phyloP scores from a whole-genome alignment of 1,140 invertebrate species.

The Lutraria rhynchaena region DNA sequence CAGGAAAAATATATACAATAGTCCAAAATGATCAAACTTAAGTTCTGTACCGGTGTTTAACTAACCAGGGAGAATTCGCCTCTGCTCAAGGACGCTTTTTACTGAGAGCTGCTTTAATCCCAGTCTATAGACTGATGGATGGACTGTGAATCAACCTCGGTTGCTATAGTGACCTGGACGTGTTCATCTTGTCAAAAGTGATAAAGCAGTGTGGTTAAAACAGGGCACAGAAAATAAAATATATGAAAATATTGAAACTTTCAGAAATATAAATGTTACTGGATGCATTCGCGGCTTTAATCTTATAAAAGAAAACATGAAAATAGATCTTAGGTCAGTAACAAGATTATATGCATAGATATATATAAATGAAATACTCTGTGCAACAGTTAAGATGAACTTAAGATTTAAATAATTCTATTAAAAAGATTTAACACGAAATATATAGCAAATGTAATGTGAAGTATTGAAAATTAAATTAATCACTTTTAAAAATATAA shows the following conservation, averaged over 20 bases:
- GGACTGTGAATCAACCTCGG: constrained; percentile 60
- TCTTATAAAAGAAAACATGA: too few relatives aligned
- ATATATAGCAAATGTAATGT: too few relatives aligned
- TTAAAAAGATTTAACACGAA: too few relatives aligned
- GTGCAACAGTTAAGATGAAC: too few relatives aligned
- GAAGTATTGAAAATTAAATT: too few relatives aligned
- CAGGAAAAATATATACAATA: constrained; percentile 17
- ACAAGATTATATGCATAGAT: too few relatives aligned
- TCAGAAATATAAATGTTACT: too few relatives aligned
- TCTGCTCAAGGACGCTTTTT: constrained; percentile 50
- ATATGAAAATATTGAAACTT: constrained; percentile 5
- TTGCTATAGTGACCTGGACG: constrained; percentile 58
- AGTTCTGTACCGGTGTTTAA: constrained; percentile 30
- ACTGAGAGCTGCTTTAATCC: constrained; percentile 52
- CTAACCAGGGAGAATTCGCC: constrained; percentile 32
- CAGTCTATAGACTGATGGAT: constrained; percentile 35
- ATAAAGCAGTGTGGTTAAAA: constrained; percentile 55
- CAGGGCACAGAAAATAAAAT: constrained; percentile 26
- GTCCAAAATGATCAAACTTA: constrained; percentile 43
- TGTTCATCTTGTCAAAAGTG: constrained; percentile 64
- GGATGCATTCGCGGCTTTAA: too few relatives aligned
- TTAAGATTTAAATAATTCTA: too few relatives aligned
- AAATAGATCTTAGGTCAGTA: too few relatives aligned
- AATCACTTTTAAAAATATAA: too few relatives aligned
- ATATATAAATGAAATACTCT: too few relatives aligned